Conservation (phyloP, 1,140 invertebrate species). For the Lordiphosa clarofinis region DNA sequence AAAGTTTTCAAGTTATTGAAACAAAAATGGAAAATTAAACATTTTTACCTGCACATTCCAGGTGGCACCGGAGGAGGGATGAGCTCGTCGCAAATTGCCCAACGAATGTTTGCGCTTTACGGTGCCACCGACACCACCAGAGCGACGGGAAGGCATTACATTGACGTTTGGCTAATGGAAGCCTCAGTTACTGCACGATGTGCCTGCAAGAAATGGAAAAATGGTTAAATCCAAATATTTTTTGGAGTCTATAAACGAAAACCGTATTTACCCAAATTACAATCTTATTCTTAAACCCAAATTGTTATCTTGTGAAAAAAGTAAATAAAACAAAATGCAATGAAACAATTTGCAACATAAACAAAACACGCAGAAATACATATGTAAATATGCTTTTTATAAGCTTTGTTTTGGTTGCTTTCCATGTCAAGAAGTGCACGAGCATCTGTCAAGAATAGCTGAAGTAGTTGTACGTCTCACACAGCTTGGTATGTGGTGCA, state of each 20-base stretch:
- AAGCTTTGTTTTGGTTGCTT: background rate
- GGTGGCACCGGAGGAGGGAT: constrained; percentile 85
- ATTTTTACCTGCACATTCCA: constrained; percentile 82
- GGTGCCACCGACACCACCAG: constrained; percentile 79
- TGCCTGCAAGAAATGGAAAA: constrained; percentile 12
- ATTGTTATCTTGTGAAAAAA: no score
- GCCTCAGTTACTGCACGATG: constrained; percentile 19
- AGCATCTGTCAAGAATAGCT: constrained; percentile 8
- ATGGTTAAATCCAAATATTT: no score
- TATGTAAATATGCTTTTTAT: no score
- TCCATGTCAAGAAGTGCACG: background rate
- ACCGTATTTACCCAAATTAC: no score
- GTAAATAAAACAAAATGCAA: no score
- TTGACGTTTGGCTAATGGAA: constrained; percentile 13
- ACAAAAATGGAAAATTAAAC: no score
- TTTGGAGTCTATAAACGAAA: no score
- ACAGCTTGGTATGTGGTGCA: no score
- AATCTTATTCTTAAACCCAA: no score
- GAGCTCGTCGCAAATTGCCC: constrained; percentile 83
- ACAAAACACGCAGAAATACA: no score
- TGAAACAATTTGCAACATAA: no score
- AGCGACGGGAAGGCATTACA: constrained; percentile 77
- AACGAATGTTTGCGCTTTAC: constrained; percentile 81
- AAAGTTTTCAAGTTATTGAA: no score
- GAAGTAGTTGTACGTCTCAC: background rate